Base-by-base conservation (phyloP, 2,113 vertebrate species). In the Poeciliopsis turrubarensis region DNA sequence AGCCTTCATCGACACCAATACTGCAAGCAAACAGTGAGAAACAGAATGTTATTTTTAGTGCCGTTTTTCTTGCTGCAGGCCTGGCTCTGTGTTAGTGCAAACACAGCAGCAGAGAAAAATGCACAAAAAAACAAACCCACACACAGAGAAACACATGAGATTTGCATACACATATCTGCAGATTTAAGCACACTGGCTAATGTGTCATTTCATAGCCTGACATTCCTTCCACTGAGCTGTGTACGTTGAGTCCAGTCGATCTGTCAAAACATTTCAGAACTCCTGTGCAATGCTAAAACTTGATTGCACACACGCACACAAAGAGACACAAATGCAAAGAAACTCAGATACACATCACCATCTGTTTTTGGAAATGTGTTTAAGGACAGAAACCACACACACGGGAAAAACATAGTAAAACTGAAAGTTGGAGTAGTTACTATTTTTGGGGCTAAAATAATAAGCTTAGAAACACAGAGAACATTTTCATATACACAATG, bases 261-360 rank as follows among this genome's bases (percentile, higher is more conserved):
- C 84, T 92, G 87, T 93, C 90, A 92, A 89, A 94, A 92, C 87
- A 91, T 89, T 90, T 92, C 89, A 90, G 65, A 69, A 51, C 47
- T 41, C 39, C 39, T 30, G 85, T 87, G 74, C 79, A 85, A 76
- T 34, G 61, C 63, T 68, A n/a, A 78, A 69, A 78, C 37, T 68
- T 72, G 75, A 81, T 25, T 80, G 30, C 57, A 64, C 47, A 57
- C 29, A 19, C 27, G 34, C 61, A 44, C 39, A 26, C 25, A 60
- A 66, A 75, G 61, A 65, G 25, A 76, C 32, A 78, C 69, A 29
- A 60, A n/a, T 44, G 72, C 32, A 29, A 19, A 73, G 68, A 69
- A 65, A 62, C 37, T 70, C 66, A 72, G 60, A 65, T 60, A 66
- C 60, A 74, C 67, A 77, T 84, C 26, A n/a, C 29, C 51, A 64